Base-by-base conservation (phyloP, 2,797 vertebrate species). In the Orestias chungarensis region DNA sequence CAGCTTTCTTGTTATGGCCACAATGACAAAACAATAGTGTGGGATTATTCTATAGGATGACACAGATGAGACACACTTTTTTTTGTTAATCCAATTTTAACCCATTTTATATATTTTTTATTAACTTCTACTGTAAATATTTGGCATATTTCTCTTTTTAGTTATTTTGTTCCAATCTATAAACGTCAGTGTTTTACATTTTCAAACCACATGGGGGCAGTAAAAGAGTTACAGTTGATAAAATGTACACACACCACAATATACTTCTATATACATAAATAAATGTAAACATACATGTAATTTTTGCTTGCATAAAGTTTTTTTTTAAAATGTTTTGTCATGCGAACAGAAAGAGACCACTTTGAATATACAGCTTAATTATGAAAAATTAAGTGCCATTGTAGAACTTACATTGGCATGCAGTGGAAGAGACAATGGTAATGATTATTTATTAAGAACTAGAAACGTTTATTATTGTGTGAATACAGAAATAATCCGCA, bases 151-250 rank as follows among this genome's bases (percentile, higher is more conserved):
- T n/a, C n/a, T n/a, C n/a, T n/a, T n/a, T n/a, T n/a, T n/a, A 46
- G 17, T 18, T 11, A 11, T 18, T 44, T 47, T 47, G 46, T 47
- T 20, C 46, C 46, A 17, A 17, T 35, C 29, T 35, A 15, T 18
- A 20, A 29, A 59, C 20, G 33, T 33, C 15, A 35, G 9, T 59
- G 17, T 35, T 59, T 59, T 33, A 59, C 31, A 27, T 10, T 25
- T 27, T 65, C 17, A 6, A 29, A 65, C 64, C 64, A 65, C 64
- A 65, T n/a, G 42, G 42, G 15, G 64, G 64, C 64, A 65, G 64
- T 65, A 59, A 35, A 59, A 55, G 6, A 55, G 7, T 3, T 55
- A 31, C 3, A 20, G 9, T 50, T 25, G 10, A 12, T 25, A 25
- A 50, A 1, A 25, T 55, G 29, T 55, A 17, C 4, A 50, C 3